phyloP scores from a whole-genome alignment of 2,888 invertebrate species.

The Itoplectis maculator region DNA sequence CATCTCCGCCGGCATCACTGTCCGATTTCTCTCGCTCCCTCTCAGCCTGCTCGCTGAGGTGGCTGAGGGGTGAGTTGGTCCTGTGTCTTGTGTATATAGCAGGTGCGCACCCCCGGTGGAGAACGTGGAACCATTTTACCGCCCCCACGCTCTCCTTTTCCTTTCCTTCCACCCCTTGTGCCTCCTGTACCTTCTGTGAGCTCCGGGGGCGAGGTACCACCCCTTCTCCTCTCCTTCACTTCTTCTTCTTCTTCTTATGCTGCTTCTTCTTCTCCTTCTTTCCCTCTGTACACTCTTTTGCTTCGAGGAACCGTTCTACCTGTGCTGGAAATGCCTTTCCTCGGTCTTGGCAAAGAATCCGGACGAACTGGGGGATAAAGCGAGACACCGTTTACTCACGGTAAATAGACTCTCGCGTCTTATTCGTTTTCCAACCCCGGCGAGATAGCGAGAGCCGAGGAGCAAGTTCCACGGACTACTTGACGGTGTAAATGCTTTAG shows the following conservation, averaged over 20 bases:
- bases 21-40: slow-evolving; percentile 53
- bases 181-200: slow-evolving; percentile 53
- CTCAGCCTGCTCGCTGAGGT: not conserved
- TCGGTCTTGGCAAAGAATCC: slow-evolving; percentile 49
- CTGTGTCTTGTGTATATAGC: slow-evolving; percentile 43
- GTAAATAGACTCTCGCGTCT: slow-evolving; percentile 56
- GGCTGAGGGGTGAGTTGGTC: too few species aligned
- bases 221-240: slow-evolving; percentile 48
- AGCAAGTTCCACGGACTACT: slow-evolving; percentile 40
- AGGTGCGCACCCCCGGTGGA: slow-evolving; percentile 61
- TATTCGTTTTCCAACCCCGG: slow-evolving; percentile 34
- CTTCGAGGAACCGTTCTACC: slow-evolving; percentile 40
- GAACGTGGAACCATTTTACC: slow-evolving; percentile 63
- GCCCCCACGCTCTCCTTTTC: slow-evolving; percentile 63
- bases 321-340: slow-evolving; percentile 38
- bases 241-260: not conserved
- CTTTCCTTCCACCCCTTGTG: too few species aligned
- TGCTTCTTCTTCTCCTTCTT: slow-evolving; percentile 20
- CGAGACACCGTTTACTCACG: slow-evolving; percentile 52
- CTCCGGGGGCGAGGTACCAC: slow-evolving; percentile 36
- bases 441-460: slow-evolving; percentile 32
- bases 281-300: slow-evolving; percentile 30
- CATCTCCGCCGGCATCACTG: slow-evolving; percentile 51
- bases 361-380: slow-evolving; percentile 37
- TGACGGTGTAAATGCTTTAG: slow-evolving; percentile 24